A percentile compares a stretch with the other conserved stretches of the same genome.
Conservation (phyloP, 2,797 vertebrate genomes). For the Sebastes diaconus region DNA sequence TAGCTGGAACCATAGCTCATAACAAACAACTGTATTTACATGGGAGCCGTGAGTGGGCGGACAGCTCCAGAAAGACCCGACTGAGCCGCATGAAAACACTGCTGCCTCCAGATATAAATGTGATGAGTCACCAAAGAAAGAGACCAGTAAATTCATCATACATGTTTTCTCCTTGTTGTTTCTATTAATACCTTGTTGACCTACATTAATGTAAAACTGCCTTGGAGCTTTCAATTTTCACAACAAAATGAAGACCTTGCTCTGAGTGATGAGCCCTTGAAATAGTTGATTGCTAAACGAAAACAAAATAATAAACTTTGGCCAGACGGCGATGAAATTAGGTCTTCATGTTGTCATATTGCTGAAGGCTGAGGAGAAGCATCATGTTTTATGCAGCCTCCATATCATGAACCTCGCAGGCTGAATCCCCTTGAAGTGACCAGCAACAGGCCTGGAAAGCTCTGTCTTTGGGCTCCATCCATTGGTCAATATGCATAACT, state of each 20-base stretch:
- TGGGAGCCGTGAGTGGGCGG: conserved; percentile 40
- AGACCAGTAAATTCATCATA: conserved; percentile 8
- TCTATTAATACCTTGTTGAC: conserved; percentile 50
- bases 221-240: conserved; percentile 33
- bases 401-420: conserved; percentile 39
- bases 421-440: conserved; percentile 51
- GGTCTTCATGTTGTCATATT: conserved; percentile 58
- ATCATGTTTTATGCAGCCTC: conserved; percentile 70
- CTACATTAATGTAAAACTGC: conserved; percentile 39
- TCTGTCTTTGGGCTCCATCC: conserved; percentile 80
- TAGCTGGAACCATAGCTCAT: conserved; percentile 44
- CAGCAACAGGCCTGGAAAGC: conserved; percentile 17
- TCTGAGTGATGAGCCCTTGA: conserved; percentile 36
- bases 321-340: conserved; percentile 46
- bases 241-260: conserved; percentile 34
- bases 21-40: conserved; percentile 77
- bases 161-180: conserved; percentile 29
- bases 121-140: conserved; percentile 42
- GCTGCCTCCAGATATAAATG: conserved; percentile 43
- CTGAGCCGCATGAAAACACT: conserved; percentile 35
- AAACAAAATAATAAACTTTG: conserved; percentile 16
- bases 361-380: conserved; percentile 56
- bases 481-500: conserved; percentile 72
- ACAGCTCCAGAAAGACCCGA: conserved; percentile 36
- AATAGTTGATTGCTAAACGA: conserved; percentile 26